Base-by-base conservation (phyloP, 1,140 invertebrate species). In the Orius insidiosus region DNA sequence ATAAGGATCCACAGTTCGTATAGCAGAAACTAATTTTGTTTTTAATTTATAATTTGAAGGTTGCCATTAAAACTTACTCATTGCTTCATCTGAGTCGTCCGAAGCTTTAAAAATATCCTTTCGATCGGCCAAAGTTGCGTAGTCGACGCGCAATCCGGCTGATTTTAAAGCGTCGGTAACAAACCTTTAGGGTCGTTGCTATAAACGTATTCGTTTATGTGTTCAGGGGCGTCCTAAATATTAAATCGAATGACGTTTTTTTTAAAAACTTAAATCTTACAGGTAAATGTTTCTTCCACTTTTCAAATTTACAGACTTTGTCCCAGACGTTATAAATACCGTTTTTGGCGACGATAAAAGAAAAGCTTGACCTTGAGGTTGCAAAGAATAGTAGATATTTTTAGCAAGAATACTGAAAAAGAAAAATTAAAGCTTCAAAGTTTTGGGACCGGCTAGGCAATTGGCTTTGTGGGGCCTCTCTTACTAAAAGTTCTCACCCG, bases 251-350 rank as follows among this genome's bases (percentile, higher is more conserved):
- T n/a, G 24, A 24, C 7, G 24, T 24, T 24, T 24, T 24, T 3
- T 24, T 24, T 4, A 24, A 24, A 24, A 24, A n/a, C 24, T 24
- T 4, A 24, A 24, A 24, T 24, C 24, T 24, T 24, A 24, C 24
- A 24, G 9, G 5, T 15, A 49, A 34, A 30, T 37, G 44, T 2
- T 31, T 9, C 1, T 15, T n/a, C 47, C 47, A 49, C 32, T 45
- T 44, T 8, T 44, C 19, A 11, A 11, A 7, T 19, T n/a, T 4
- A 19, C 41, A 5, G n/a, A 49, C 10, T 8, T 41, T 31, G 19
- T 49, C 47, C 47, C 47, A 49, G 18, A 38, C 47, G 11, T 31
- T 24, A 34, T 44, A 49, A 3, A 45, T 31, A 11, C 42, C 40
- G 11, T 35, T 49, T 8, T 35, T 32, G 15, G 35, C 47, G 2